phyloP scores from a whole-genome alignment of 2,113 vertebrate species.

The Taurulus bubalis region DNA sequence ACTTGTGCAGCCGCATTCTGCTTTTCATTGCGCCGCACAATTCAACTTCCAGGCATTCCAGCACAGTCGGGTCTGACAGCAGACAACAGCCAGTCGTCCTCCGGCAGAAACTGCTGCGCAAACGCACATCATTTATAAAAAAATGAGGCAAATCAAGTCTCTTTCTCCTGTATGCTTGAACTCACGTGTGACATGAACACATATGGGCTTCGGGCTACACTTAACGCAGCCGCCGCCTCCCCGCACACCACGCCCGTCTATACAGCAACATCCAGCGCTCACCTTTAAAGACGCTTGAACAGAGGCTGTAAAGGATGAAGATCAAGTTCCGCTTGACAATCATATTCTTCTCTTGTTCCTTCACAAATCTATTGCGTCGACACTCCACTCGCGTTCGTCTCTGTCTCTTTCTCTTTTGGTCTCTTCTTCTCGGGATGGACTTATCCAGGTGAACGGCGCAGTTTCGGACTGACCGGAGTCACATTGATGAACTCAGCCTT shows the following conservation, averaged over 20 bases:
- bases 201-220: conserved; percentile 43
- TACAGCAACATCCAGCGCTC: conserved; percentile 65
- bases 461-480: conserved; percentile 71
- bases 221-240: conserved; percentile 44
- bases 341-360: conserved; percentile 82
- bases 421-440: conserved; percentile 66
- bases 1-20: conserved; percentile 75
- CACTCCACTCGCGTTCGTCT: conserved; percentile 65
- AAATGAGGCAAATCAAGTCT: conserved; percentile 5
- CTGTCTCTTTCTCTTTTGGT: conserved; percentile 20
- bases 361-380: conserved; percentile 52
- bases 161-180: conserved; percentile 7
- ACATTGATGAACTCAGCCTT: conserved; percentile 73
- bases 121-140: conserved; percentile 20
- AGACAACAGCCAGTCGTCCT: conserved; percentile 26
- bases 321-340: conserved; percentile 83
- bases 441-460: conserved; percentile 83
- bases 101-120: conserved; percentile 43
- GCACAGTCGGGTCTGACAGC: conserved; percentile 50
- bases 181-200: conserved; percentile 37
- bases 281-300: conserved; percentile 84
- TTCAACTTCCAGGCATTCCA: conserved; percentile 76
- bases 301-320: conserved; percentile 84
- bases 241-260: conserved; percentile 79
- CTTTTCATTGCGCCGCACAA: conserved; percentile 41